A percentile compares a stretch with the other conserved stretches of the same genome.
phyloP scores from a whole-genome alignment of 2,113 vertebrate species.

The Tor tambroides region DNA sequence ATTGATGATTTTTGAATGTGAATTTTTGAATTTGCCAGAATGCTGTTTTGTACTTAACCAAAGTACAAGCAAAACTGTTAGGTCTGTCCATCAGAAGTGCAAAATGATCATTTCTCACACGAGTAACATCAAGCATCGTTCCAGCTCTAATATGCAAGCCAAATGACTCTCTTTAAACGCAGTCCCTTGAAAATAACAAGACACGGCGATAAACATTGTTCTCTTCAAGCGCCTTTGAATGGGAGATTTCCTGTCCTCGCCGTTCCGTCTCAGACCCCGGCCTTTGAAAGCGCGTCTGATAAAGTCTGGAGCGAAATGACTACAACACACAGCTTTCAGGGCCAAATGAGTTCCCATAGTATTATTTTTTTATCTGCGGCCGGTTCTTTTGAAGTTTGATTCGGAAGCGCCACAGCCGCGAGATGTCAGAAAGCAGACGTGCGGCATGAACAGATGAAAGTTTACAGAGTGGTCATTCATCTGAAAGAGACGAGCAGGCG shows the following conservation, averaged over 20 bases:
- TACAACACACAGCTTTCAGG: conserved; percentile 61
- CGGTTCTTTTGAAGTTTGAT: conserved; percentile 64
- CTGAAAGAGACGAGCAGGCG: conserved; percentile 33
- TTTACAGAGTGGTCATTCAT: conserved; percentile 62
- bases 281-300: conserved; percentile 55
- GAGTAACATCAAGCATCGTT: conserved; percentile 35
- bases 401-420: conserved; percentile 40
- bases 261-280: conserved; percentile 43
- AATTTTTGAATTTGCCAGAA: background rate
- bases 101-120: conserved; percentile 32
- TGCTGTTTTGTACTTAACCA: background rate
- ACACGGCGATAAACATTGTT: conserved; percentile 50
- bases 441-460: conserved; percentile 59
- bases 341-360: conserved; percentile 58
- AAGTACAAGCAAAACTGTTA: background rate
- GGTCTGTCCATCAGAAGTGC: background rate
- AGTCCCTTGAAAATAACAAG: conserved; percentile 43
- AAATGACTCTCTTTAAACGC: conserved; percentile 49
- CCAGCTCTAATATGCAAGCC: conserved; percentile 47
- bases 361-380: conserved; percentile 51
- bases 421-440: conserved; percentile 59
- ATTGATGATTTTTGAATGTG: no score
- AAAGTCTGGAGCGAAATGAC: conserved; percentile 58
- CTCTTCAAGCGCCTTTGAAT: conserved; percentile 49
- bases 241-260: conserved; percentile 43